A percentile compares a stretch with the other conserved stretches of the same genome.
These are phyloP conservation scores for Crambe crambe DNA, from an alignment of 37 sponge, comb jelly and placozoan genomes.

Conservation along the genomic window DNA sequence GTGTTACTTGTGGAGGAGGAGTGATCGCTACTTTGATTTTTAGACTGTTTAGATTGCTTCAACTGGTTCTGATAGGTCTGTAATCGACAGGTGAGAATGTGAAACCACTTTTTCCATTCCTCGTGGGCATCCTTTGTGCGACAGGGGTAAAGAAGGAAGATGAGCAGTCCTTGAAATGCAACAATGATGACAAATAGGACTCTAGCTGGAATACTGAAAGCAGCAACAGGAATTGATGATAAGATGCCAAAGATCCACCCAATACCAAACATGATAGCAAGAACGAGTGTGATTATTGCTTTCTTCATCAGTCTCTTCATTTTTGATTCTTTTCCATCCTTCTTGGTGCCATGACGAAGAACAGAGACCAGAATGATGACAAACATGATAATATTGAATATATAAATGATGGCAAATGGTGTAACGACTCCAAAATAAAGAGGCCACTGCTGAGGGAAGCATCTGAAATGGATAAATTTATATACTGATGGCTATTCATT, in stretches of 20 bases:
- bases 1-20: neutral
- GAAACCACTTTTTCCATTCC: conserved; percentile 21
- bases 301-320: conserved; percentile 13
- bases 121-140: conserved; percentile 21
- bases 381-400: conserved; percentile 25
- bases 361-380: conserved; percentile 2
- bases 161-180: conserved; percentile 36
- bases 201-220: conserved; percentile 2
- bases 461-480: neutral
- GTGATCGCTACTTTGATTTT: neutral
- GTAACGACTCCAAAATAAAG: conserved; percentile 17
- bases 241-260: conserved; percentile 45
- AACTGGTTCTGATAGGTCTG: neutral
- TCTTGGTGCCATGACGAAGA: conserved; percentile 1
- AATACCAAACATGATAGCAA: conserved; percentile 45
- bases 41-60: neutral
- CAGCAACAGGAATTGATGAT: conserved; percentile 3
- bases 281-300: conserved; percentile 7
- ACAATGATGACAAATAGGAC: conserved; percentile 26
- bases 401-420: conserved; percentile 12
- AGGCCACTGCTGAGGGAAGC: neutral
- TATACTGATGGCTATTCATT: too few species aligned
- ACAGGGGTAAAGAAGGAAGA: conserved; percentile 27
- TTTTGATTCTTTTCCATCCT: neutral
- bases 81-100: neutral